A percentile compares a stretch with the other conserved stretches of the same genome.
These are phyloP conservation scores for Dione vanillae DNA, from an alignment of 2,888 invertebrate species.

Conservation along the genomic window DNA sequence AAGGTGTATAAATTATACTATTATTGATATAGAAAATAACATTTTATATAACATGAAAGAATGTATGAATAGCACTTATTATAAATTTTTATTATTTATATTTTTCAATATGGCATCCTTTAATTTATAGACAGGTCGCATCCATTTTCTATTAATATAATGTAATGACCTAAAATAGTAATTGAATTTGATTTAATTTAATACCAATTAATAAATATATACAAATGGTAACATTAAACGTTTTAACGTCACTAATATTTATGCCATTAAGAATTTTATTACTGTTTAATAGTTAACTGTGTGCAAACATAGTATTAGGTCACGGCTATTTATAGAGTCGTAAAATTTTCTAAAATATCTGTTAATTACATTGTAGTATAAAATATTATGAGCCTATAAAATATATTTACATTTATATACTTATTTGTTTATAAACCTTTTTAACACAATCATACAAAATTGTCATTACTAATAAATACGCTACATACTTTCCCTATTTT, in stretches of 20 bases:
- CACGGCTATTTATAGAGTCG: neutral
- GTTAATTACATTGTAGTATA: slow-evolving; percentile 6
- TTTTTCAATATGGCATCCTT: too few relatives aligned
- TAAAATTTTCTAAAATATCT: slow-evolving; percentile 16
- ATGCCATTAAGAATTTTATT: slow-evolving; percentile 13
- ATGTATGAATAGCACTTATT: too few relatives aligned
- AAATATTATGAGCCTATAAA: slow-evolving; percentile 6
- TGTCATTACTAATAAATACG: neutral
- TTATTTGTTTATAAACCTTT: neutral
- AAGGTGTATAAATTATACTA: too few relatives aligned
- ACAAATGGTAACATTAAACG: slow-evolving; percentile 15
- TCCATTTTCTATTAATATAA: too few relatives aligned
- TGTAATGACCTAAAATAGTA: neutral
- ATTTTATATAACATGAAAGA: too few relatives aligned
- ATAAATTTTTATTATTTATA: too few relatives aligned
- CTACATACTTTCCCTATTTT: too few relatives aligned
- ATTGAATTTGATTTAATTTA: neutral
- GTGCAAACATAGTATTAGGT: slow-evolving; percentile 5
- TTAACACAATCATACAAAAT: neutral
- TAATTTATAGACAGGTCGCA: too few relatives aligned
- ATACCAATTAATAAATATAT: neutral
- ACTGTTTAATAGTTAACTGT: slow-evolving; percentile 12
- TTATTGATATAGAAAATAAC: too few relatives aligned
- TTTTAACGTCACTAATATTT: slow-evolving; percentile 6
- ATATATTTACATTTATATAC: neutral